Base-by-base conservation (phyloP, 2,888 invertebrate genomes). In the Mythimna albipuncta region DNA sequence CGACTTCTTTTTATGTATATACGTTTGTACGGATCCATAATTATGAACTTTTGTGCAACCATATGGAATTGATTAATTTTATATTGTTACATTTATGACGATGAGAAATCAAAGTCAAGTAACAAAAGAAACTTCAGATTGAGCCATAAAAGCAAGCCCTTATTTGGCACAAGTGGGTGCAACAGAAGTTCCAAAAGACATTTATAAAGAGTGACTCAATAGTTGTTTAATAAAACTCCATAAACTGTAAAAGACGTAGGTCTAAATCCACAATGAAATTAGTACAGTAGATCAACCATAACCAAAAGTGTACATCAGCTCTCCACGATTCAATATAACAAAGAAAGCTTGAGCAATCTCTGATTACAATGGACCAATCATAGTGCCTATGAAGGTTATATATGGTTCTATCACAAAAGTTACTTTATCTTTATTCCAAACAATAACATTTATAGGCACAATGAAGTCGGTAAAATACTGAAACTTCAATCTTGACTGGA, bases 241-340 rank as follows among this genome's bases (percentile, higher is more conserved):
- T 85, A 86, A 87, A 81, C 79, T 75, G 81, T 68, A 63, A 78
- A 70, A 38, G 9, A 85, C 83, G 90, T 90, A 85, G 89, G 90
- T 78, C 61, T 79, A 32, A 61, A 61, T 38, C 6, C 10, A 59
- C 35, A 57, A 19, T 3, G 38, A 0, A 41, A 19, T 6, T 2
- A 4, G 2, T 35, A 38, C 66, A 73, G 66, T 67, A 73, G 63
- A 13, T 0, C n/a, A 32, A 80, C 47, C 57, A 50, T 5, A 9
- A 5, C 0, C 9, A 5, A 16, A 21, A 35, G 32, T 44, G 16
- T 6, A 16, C 1, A 50, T 2, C 16, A 50, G 3, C 21, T 55
- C 64, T 2, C 44, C 10, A 44, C 3, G 21, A 26, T 7, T 19
- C 4, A 32, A 32, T 16, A 19, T 21, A 64, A 52, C 54, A 52